Evolutionary conservation across 2,888 invertebrate species (phyloP).

Genomic region (Drosophila histrio): DNA sequence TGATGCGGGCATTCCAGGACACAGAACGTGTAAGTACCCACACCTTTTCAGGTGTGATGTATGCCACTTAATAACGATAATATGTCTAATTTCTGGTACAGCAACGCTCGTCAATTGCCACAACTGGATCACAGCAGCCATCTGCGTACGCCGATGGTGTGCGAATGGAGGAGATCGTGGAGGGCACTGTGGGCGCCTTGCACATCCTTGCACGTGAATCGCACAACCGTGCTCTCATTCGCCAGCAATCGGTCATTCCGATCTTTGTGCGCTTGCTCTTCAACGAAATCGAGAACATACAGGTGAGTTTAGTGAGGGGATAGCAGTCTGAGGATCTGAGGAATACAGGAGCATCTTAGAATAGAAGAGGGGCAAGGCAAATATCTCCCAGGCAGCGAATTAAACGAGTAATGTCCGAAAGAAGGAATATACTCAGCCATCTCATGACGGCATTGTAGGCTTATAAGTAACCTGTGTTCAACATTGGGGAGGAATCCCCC

Average conservation of each 20-base stretch:
- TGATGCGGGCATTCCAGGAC: constrained; percentile 97
- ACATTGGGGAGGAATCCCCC: no score
- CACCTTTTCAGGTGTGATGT: no score
- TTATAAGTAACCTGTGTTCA: no score
- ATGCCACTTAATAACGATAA: no score
- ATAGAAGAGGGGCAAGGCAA: no score
- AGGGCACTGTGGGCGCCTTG: constrained; percentile 98
- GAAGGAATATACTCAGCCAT: no score
- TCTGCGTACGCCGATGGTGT: constrained; percentile 97
- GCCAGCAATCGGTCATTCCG: constrained; percentile 96
- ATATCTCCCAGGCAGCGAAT: no score
- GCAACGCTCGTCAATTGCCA: constrained; percentile 93
- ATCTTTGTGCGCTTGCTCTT: constrained; percentile 98
- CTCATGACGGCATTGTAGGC: no score
- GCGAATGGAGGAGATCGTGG: constrained; percentile 99
- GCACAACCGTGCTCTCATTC: constrained; percentile 95
- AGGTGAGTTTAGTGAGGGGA: constrained; percentile 82
- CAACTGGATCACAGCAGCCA: constrained; percentile 89
- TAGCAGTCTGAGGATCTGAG: background rate
- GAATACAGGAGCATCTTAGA: no score
- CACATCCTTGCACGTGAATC: constrained; percentile 98
- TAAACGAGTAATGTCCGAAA: no score
- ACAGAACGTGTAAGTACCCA: constrained; percentile 92
- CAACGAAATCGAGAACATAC: constrained; percentile 98
- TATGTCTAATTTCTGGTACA: constrained; percentile 60